A percentile compares a stretch with the other conserved stretches of the same genome.
These are phyloP conservation scores for Chloroclystis v-ata DNA, from an alignment of 2,888 invertebrate genomes.

Conservation along the genomic window DNA sequence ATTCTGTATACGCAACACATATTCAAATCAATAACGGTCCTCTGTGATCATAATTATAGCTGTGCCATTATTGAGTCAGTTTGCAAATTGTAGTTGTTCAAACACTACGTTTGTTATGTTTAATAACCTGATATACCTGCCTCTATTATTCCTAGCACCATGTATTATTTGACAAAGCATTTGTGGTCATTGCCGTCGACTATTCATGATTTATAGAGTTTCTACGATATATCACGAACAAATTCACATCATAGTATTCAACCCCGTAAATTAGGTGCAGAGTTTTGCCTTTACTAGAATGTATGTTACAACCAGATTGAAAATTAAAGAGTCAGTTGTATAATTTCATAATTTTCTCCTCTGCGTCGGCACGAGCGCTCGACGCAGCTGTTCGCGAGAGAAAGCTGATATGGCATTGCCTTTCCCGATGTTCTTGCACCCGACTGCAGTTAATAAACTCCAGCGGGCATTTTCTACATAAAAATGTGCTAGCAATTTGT, in stretches of 20 bases:
- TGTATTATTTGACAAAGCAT: too few species aligned
- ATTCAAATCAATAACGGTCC: conserved; percentile 26
- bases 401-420: conserved; percentile 65
- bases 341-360: conserved; percentile 66
- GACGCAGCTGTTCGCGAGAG: conserved; percentile 59
- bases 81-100: conserved; percentile 11
- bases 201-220: too few species aligned
- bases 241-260: too few species aligned
- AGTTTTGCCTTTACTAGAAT: too few species aligned
- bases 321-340: conserved; percentile 33
- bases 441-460: conserved; percentile 31
- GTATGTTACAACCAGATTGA: too few species aligned
- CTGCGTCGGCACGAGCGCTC: conserved; percentile 43
- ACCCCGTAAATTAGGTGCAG: too few species aligned
- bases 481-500: conserved; percentile 1
- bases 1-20: conserved; percentile 20
- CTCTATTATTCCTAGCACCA: not conserved
- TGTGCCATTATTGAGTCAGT: conserved; percentile 3
- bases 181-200: too few species aligned
- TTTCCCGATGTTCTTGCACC: conserved; percentile 60
- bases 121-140: not conserved
- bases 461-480: conserved; percentile 27
- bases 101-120: conserved; percentile 4
- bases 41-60: conserved; percentile 11
- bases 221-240: too few species aligned